phyloP scores from a whole-genome alignment of 2,113 vertebrate species.

The Copsychus sechellarum region DNA sequence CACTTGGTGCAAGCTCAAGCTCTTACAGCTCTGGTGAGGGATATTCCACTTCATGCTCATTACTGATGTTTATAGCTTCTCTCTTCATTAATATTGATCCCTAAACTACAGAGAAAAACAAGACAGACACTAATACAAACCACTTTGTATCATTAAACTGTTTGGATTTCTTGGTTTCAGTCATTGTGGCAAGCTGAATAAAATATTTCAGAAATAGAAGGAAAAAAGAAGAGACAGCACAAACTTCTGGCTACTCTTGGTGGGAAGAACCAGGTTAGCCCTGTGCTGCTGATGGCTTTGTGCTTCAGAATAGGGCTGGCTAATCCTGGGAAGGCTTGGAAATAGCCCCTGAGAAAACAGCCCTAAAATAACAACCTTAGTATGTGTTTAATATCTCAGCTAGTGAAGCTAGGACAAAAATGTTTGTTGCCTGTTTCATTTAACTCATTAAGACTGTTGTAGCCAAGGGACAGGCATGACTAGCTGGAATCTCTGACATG shows the following conservation, averaged over 20 bases:
- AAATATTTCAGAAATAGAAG: constrained; percentile 35
- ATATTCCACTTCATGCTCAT: constrained; percentile 71
- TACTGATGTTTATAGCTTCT: constrained; percentile 72
- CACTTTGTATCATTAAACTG: constrained; percentile 69
- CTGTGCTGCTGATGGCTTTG: neutral
- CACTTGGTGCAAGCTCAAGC: constrained; percentile 48
- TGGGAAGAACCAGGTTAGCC: neutral
- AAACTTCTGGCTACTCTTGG: neutral
- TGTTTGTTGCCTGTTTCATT: neutral
- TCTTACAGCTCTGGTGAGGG: neutral
- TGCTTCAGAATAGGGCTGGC: neutral
- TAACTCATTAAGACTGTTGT: neutral
- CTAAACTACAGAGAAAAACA: constrained; percentile 65
- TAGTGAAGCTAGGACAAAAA: neutral
- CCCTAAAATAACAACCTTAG: neutral
- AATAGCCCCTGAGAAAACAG: neutral
- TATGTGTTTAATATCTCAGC: neutral
- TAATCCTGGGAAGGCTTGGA: neutral
- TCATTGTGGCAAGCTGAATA: neutral
- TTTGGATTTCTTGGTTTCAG: constrained; percentile 65
- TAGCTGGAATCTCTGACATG: neutral
- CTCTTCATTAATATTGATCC: constrained; percentile 78
- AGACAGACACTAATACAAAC: constrained; percentile 69
- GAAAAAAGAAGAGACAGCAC: neutral
- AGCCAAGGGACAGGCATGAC: neutral